Percentiles rank a stretch among this genome's conserved stretches.
phyloP scores from a whole-genome alignment of 1,140 invertebrate genomes.

The Eupeodes corollae region DNA sequence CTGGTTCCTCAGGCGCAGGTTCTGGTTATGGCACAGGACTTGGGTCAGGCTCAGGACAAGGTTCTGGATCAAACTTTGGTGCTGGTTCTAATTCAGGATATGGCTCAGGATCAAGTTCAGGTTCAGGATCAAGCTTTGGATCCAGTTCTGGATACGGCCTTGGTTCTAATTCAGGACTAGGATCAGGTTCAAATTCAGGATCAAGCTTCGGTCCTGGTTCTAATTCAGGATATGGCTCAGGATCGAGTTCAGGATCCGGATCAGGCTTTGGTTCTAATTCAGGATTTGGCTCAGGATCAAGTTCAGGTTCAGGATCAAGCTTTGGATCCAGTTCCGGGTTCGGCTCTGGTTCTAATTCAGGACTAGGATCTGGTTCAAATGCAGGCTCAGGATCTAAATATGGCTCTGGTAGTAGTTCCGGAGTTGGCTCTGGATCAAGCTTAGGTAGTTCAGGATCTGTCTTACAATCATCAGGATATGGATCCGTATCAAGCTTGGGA shows the following conservation, averaged over 20 bases:
- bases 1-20: not conserved
- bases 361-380: too few relatives aligned
- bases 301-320: not conserved
- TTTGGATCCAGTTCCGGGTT: conserved; percentile 2
- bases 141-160: not conserved
- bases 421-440: too few relatives aligned
- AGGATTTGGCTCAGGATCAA: conserved; percentile 6
- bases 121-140: too few relatives aligned
- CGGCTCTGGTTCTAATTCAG: not conserved
- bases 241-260: not conserved
- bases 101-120: not conserved
- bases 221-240: too few relatives aligned
- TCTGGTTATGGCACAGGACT: not conserved
- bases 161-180: conserved; percentile 1
- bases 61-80: too few relatives aligned
- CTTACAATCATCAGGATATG: too few relatives aligned
- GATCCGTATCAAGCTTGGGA: not conserved
- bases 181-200: not conserved
- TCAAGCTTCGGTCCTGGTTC: conserved; percentile 5
- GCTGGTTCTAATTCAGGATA: too few relatives aligned
- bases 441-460: too few relatives aligned
- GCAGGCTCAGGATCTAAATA: too few relatives aligned
- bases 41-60: not conserved
- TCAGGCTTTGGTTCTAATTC: not conserved
- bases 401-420: too few relatives aligned